Conservation (phyloP, 2,888 invertebrate genomes). For the Cheilosia vulpina region DNA sequence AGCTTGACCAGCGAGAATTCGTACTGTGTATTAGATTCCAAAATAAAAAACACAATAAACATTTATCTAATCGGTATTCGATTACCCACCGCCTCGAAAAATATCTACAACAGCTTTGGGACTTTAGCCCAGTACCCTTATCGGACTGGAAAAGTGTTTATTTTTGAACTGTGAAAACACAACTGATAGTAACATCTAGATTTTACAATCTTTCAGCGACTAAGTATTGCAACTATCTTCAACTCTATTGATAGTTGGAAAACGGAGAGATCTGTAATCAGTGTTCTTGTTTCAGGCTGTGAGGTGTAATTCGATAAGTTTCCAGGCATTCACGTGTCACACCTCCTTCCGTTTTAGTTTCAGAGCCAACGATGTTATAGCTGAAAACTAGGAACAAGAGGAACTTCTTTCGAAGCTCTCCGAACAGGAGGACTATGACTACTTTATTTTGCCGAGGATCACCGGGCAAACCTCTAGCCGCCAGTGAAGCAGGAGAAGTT, state of each 20-base stretch:
- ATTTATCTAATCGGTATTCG: too few relatives aligned
- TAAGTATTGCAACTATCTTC: too few relatives aligned
- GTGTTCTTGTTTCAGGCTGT: too few relatives aligned
- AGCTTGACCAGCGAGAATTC: too few relatives aligned
- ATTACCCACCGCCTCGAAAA: background rate
- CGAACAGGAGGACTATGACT: conserved; percentile 78
- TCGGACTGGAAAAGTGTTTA: conserved; percentile 1
- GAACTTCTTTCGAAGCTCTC: conserved; percentile 75
- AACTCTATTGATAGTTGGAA: too few relatives aligned
- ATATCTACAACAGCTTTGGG: too few relatives aligned
- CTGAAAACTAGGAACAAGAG: conserved; percentile 65
- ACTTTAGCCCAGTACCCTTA: background rate
- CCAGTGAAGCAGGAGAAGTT: conserved; percentile 75
- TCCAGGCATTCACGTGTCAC: too few relatives aligned
- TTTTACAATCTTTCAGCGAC: conserved; percentile 1
- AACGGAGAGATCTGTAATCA: too few relatives aligned
- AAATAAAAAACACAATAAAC: too few relatives aligned
- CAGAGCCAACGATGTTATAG: conserved; percentile 78
- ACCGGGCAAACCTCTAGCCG: conserved; percentile 76
- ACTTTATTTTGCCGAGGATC: conserved; percentile 76
- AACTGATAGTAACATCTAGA: conserved; percentile 1
- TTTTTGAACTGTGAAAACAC: too few relatives aligned
- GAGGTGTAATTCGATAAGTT: too few relatives aligned
- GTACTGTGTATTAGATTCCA: too few relatives aligned
- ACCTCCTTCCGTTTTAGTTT: conserved; percentile 74